Conservation (phyloP, 2,888 invertebrate genomes). For the Cetonia aurata region DNA sequence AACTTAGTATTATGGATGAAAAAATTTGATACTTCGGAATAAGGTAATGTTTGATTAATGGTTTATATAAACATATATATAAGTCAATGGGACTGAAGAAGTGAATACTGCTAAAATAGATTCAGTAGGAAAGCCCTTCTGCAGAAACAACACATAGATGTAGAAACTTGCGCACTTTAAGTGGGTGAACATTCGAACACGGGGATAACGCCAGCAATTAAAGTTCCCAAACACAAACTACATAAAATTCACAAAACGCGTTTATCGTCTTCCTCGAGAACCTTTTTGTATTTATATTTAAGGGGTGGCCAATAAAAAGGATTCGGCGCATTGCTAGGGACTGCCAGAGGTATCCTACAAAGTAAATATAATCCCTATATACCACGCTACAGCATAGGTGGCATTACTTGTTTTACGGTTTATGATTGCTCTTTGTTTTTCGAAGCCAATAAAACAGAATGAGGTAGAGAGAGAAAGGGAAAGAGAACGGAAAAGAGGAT, state of each 20-base stretch:
- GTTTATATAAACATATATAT: too few relatives aligned
- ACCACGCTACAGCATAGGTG: constrained; percentile 31
- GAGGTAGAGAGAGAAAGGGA: neutral
- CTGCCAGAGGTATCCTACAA: constrained; percentile 27
- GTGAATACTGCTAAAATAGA: too few relatives aligned
- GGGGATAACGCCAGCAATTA: neutral
- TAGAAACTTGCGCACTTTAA: neutral
- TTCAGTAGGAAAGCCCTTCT: too few relatives aligned
- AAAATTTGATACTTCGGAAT: too few relatives aligned
- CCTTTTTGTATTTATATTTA: constrained; percentile 43
- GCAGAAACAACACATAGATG: too few relatives aligned
- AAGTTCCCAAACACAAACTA: constrained; percentile 21
- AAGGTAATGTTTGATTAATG: too few relatives aligned
- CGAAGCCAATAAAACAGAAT: constrained; percentile 19
- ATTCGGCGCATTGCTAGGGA: constrained; percentile 41
- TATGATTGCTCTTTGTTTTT: constrained; percentile 34
- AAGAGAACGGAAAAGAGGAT: neutral
- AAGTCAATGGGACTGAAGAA: too few relatives aligned
- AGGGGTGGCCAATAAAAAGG: constrained; percentile 44
- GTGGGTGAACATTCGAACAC: neutral
- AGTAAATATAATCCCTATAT: constrained; percentile 32
- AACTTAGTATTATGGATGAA: too few relatives aligned
- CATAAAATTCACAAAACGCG: constrained; percentile 25
- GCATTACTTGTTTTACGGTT: constrained; percentile 37
- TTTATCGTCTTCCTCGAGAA: constrained; percentile 39